Evolutionary conservation across 1,140 invertebrate species (phyloP).

Genomic region (Drosophila melanica): DNA sequence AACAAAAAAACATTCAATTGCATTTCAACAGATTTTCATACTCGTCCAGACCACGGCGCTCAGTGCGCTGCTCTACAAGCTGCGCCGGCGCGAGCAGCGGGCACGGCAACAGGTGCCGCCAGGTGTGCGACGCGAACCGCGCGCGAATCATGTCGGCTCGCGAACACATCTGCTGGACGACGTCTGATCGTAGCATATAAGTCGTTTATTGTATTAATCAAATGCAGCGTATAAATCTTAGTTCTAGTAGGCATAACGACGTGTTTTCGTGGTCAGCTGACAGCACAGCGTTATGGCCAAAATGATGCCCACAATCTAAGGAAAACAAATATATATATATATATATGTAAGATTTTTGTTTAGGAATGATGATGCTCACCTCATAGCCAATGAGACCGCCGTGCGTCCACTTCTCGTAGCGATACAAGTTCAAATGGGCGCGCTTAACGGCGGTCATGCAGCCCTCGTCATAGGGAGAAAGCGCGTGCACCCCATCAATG

Average conservation of each 20-base stretch:
- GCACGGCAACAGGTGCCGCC: slow-evolving; percentile 59
- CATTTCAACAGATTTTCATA: slow-evolving; percentile 55
- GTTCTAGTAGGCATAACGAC: slow-evolving; percentile 65
- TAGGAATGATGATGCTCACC: slow-evolving; percentile 38
- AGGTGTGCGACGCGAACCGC: slow-evolving; percentile 65
- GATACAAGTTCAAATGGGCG: slow-evolving; percentile 64
- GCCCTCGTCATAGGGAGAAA: slow-evolving; percentile 69
- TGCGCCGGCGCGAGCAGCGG: slow-evolving; percentile 48
- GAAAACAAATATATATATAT: neutral
- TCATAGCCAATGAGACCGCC: slow-evolving; percentile 70
- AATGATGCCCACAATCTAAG: slow-evolving; percentile 69
- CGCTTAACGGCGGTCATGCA: slow-evolving; percentile 66
- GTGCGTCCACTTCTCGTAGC: slow-evolving; percentile 64
- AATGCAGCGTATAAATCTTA: slow-evolving; percentile 53
- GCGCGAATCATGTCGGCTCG: slow-evolving; percentile 62
- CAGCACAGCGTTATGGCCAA: slow-evolving; percentile 70
- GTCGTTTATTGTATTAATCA: slow-evolving; percentile 56
- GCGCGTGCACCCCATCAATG: slow-evolving; percentile 60
- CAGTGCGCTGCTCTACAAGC: slow-evolving; percentile 58
- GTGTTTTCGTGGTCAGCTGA: slow-evolving; percentile 69
- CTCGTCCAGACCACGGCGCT: slow-evolving; percentile 58
- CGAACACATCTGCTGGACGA: slow-evolving; percentile 56
- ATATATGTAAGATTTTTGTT: neutral
- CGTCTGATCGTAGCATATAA: slow-evolving; percentile 39
- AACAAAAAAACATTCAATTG: neutral